Conservation (phyloP, 2,113 vertebrate species). For the Apaloderma vittatum region DNA sequence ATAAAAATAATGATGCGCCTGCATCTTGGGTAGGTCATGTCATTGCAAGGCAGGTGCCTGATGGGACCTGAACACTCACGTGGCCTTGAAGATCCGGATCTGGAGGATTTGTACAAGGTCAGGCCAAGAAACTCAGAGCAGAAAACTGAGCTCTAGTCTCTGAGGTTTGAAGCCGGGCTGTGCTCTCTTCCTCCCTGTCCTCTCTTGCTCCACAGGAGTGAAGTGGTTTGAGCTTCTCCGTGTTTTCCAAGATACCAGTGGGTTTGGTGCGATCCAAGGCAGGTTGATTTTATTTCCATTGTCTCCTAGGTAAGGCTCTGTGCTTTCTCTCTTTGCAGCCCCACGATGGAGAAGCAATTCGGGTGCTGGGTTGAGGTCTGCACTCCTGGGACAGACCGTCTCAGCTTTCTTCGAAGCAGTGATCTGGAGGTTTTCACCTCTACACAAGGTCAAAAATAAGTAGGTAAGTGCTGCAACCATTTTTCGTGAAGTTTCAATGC, state of each 20-base stretch:
- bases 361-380: background rate
- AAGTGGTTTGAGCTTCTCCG: fast-evolving
- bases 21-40: background rate
- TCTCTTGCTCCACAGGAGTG: too few species aligned
- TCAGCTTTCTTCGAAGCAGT: background rate
- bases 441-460: background rate
- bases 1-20: background rate
- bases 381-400: background rate
- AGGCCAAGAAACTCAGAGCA: background rate
- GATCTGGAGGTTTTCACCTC: background rate
- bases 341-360: background rate
- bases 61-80: background rate
- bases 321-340: background rate
- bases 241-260: background rate
- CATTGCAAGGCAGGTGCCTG: background rate
- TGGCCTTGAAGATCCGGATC: background rate
- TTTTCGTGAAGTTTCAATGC: background rate
- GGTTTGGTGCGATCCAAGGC: background rate
- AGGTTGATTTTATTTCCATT: background rate
- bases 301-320: background rate
- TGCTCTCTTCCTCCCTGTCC: background rate
- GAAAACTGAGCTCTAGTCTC: background rate
- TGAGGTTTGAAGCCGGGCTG: background rate
- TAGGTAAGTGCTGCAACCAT: background rate
- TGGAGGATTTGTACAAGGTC: background rate